A percentile compares a stretch with the other conserved stretches of the same genome.
Evolutionary conservation across 2,113 vertebrate species (phyloP).

Genomic region (Phyllopteryx taeniolatus): DNA sequence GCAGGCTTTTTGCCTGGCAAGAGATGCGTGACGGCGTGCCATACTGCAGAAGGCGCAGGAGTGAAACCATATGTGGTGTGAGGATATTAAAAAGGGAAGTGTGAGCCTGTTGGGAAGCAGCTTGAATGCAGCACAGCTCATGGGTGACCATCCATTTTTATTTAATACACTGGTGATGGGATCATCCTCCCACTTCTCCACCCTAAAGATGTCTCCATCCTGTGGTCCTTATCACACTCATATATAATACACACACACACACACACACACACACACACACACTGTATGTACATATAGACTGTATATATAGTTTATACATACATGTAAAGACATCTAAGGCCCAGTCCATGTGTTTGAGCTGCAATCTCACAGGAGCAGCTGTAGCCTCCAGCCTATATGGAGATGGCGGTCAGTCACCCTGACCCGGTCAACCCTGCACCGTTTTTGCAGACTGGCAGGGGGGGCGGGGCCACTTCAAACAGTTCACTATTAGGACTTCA

Average conservation of each 20-base stretch:
- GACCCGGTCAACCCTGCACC: conserved; percentile 60
- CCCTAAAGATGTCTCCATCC: conserved; percentile 60
- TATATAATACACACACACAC: conserved; percentile 27
- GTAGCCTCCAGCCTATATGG: conserved; percentile 75
- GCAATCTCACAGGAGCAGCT: conserved; percentile 73
- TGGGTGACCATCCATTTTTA: conserved; percentile 39
- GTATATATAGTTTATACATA: not conserved
- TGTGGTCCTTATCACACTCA: conserved; percentile 62
- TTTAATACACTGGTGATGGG: conserved; percentile 63
- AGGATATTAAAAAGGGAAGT: conserved; percentile 11
- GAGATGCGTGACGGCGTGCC: not conserved
- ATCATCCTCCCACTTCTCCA: conserved; percentile 65
- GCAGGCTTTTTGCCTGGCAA: not conserved
- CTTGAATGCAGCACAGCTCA: conserved; percentile 37
- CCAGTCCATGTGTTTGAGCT: conserved; percentile 63
- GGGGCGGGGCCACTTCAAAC: conserved; percentile 63
- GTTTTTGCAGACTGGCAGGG: conserved; percentile 43
- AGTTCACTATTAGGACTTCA: conserved; percentile 53
- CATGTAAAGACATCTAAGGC: conserved; percentile 58
- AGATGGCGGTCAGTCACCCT: conserved; percentile 69
- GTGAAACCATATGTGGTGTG: not conserved
- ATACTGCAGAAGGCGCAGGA: not conserved
- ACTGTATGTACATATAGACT: conserved; percentile 21
- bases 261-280: conserved; percentile 35
- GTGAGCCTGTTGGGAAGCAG: conserved; percentile 23